Conservation (phyloP, 2,797 vertebrate species). For the Danio tinwini region DNA sequence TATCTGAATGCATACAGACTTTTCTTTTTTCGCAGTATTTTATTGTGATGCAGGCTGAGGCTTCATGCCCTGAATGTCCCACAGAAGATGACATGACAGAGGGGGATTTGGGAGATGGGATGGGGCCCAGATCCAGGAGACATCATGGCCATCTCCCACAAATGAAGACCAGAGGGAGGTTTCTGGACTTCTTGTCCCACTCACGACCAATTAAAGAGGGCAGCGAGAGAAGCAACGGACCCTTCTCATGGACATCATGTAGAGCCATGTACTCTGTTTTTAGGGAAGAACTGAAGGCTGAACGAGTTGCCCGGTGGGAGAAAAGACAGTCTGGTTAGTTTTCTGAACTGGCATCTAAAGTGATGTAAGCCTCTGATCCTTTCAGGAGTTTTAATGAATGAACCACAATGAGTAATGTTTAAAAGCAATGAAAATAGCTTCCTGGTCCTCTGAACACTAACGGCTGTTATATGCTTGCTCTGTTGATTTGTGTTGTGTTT, state of each 20-base stretch:
- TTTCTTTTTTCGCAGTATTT: background rate
- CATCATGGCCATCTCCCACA: slow-evolving; percentile 61
- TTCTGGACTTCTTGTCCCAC: slow-evolving; percentile 42
- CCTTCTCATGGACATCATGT: slow-evolving; percentile 65
- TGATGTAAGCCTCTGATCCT: background rate
- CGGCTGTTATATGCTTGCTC: slow-evolving; percentile 9
- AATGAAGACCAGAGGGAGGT: slow-evolving; percentile 36
- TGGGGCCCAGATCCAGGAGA: slow-evolving; percentile 70
- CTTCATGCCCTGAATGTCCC: slow-evolving; percentile 58
- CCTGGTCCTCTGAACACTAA: slow-evolving; percentile 20
- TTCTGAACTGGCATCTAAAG: background rate
- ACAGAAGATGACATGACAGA: slow-evolving; percentile 85
- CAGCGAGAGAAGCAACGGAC: slow-evolving; percentile 40
- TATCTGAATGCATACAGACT: background rate
- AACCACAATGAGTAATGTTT: background rate
- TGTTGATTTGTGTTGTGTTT: slow-evolving; percentile 59
- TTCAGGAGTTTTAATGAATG: background rate
- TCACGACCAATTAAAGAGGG: slow-evolving; percentile 12
- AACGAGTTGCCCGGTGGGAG: slow-evolving; percentile 52
- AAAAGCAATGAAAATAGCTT: background rate
- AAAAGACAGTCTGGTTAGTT: slow-evolving; percentile 49
- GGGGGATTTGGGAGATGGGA: slow-evolving; percentile 89
- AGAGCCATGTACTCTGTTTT: slow-evolving; percentile 54
- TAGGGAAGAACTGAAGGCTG: slow-evolving; percentile 53
- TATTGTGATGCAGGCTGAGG: slow-evolving; percentile 63